phyloP scores from a whole-genome alignment of 2,888 invertebrate genomes.

The Diplazon laetatorius region DNA sequence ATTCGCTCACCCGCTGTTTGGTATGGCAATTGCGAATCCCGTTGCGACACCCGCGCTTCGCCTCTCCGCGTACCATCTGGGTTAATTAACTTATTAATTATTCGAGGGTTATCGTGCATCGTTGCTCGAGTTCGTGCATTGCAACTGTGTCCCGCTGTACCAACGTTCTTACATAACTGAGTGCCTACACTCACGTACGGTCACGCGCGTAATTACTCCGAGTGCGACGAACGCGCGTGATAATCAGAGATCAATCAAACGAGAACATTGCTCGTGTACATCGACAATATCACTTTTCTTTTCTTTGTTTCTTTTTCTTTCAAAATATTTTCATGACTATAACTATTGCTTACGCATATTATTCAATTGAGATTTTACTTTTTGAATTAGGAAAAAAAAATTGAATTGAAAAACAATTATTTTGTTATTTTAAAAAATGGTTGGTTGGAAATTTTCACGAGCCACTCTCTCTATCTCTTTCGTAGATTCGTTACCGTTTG shows the following conservation, averaged over 20 bases:
- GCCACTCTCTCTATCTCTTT: too few species aligned
- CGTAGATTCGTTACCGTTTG: too few species aligned
- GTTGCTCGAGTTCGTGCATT: not conserved
- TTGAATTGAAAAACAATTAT: too few species aligned
- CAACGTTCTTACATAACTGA: not conserved
- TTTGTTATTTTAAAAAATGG: too few species aligned
- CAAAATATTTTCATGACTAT: too few species aligned
- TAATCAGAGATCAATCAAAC: not conserved
- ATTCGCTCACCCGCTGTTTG: not conserved
- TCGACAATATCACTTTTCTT: not conserved
- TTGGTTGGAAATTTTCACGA: too few species aligned
- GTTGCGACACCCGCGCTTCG: not conserved
- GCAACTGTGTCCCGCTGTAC: not conserved
- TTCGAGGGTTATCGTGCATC: constrained; percentile 13
- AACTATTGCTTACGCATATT: too few species aligned
- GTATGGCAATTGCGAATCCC: constrained; percentile 7
- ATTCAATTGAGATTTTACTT: too few species aligned
- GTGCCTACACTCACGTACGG: not conserved
- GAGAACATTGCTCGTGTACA: not conserved
- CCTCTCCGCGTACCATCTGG: constrained; percentile 29
- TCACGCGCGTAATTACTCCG: constrained; percentile 25
- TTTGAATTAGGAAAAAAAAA: too few species aligned
- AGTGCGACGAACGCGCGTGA: constrained; percentile 23
- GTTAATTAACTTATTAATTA: constrained; percentile 56
- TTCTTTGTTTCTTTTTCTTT: not conserved